These are phyloP conservation scores for Polydrusus tereticollis DNA, from an alignment of 2,888 invertebrate genomes.

Conservation along the genomic window DNA sequence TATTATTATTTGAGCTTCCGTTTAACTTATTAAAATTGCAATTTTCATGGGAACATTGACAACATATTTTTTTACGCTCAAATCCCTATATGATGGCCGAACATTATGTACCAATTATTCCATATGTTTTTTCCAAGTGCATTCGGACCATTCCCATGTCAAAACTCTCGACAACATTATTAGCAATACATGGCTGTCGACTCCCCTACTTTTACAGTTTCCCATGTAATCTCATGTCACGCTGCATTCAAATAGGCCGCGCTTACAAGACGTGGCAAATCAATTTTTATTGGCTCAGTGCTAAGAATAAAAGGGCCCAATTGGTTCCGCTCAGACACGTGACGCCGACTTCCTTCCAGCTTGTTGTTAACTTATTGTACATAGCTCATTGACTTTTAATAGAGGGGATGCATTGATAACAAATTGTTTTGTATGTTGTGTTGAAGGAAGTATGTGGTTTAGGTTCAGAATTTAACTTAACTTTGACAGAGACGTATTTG, in stretches of 20 bases:
- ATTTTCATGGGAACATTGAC: not conserved
- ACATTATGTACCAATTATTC: conserved; percentile 1
- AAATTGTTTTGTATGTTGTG: conserved; percentile 14
- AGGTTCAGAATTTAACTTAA: not conserved
- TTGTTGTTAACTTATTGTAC: conserved; percentile 53
- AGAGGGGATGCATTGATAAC: conserved; percentile 33
- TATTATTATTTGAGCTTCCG: not conserved
- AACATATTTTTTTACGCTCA: not conserved
- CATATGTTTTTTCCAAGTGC: conserved; percentile 34
- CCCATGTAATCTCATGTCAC: conserved; percentile 66
- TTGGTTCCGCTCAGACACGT: conserved; percentile 74
- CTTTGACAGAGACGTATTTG: no score
- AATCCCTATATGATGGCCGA: not conserved
- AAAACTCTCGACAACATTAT: conserved; percentile 52
- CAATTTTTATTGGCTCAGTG: conserved; percentile 62
- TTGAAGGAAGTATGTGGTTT: conserved; percentile 14
- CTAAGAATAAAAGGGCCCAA: conserved; percentile 61
- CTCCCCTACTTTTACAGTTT: conserved; percentile 50
- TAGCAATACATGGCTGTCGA: conserved; percentile 33
- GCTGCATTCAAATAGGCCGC: conserved; percentile 63
- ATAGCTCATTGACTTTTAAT: conserved; percentile 56
- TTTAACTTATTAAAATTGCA: not conserved
- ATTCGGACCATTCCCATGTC: conserved; percentile 50
- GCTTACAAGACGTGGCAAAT: conserved; percentile 65
- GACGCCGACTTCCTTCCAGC: conserved; percentile 61